Conservation (phyloP, 2,113 vertebrate genomes). For the Felis catus region DNA sequence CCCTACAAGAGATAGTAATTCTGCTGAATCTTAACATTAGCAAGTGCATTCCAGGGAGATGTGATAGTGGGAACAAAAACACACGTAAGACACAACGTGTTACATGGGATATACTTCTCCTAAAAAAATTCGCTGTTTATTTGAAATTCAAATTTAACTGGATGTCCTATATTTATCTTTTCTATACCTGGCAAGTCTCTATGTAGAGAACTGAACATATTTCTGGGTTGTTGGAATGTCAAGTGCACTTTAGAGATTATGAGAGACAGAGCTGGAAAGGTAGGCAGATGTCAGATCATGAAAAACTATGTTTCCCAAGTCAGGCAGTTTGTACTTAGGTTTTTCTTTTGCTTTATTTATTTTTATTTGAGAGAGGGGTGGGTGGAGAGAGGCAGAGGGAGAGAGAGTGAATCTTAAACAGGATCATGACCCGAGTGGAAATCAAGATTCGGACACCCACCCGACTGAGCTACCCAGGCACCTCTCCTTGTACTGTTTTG, state of each 20-base stretch:
- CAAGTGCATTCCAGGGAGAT: constrained; percentile 4
- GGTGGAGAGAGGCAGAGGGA: too few species aligned
- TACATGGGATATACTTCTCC: background rate
- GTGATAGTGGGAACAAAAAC: background rate
- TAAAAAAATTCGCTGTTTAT: constrained; percentile 15
- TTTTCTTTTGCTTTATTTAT: too few species aligned
- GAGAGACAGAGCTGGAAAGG: background rate
- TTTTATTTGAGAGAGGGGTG: too few species aligned
- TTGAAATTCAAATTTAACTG: constrained; percentile 35
- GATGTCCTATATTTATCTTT: background rate
- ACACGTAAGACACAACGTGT: background rate
- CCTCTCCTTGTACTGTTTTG: background rate
- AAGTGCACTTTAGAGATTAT: background rate
- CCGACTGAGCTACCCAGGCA: too few species aligned
- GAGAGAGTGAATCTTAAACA: too few species aligned
- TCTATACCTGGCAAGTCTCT: constrained; percentile 4
- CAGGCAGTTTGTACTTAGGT: background rate
- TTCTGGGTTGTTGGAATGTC: background rate
- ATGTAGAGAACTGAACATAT: background rate
- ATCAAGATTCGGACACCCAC: too few species aligned
- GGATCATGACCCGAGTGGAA: too few species aligned
- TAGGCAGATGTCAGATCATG: background rate
- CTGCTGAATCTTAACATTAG: constrained; percentile 20
- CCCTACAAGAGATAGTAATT: background rate
- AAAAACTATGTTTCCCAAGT: constrained; percentile 31